phyloP scores from a whole-genome alignment of 2,888 invertebrate genomes.

The Eupsilia transversa region DNA sequence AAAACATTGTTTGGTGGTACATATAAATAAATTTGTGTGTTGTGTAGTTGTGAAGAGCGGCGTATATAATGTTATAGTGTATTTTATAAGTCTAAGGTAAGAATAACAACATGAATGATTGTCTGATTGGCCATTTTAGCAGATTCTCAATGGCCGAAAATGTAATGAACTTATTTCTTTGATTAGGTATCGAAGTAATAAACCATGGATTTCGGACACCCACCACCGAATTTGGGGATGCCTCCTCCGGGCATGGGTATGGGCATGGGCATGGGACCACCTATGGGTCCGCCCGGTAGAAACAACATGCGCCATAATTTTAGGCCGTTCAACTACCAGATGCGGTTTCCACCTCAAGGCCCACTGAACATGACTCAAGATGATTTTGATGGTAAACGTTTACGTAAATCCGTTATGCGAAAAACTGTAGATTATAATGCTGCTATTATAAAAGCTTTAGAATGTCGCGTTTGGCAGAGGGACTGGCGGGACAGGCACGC shows the following conservation, averaged over 20 bases:
- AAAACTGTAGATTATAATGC: conserved; percentile 99
- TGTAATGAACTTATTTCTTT: conserved; percentile 83
- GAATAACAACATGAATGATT: conserved; percentile 64
- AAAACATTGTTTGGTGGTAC: conserved; percentile 73
- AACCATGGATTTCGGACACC: conserved; percentile 88
- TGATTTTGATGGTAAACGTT: conserved; percentile 98
- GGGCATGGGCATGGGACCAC: conserved; percentile 80
- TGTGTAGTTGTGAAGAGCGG: conserved; percentile 75
- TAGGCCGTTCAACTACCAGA: conserved; percentile 88
- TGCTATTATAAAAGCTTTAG: conserved; percentile 97
- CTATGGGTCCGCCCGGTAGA: conserved; percentile 82
- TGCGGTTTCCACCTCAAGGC: conserved; percentile 89
- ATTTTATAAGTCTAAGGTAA: conserved; percentile 82
- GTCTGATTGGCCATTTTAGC: conserved; percentile 65
- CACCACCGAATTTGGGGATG: conserved; percentile 86
- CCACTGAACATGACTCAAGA: conserved; percentile 94
- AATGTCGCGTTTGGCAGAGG: conserved; percentile 98
- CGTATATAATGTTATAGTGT: conserved; percentile 84
- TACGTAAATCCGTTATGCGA: conserved; percentile 98
- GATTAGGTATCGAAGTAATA: conserved; percentile 87
- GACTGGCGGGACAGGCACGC: conserved; percentile 97
- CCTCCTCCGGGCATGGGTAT: conserved; percentile 85
- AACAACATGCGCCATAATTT: conserved; percentile 88
- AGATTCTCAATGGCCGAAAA: conserved; percentile 64
- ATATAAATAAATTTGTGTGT: conserved; percentile 70